Conservation (phyloP, 2,797 vertebrate species). For the Enteromius anoplus region DNA sequence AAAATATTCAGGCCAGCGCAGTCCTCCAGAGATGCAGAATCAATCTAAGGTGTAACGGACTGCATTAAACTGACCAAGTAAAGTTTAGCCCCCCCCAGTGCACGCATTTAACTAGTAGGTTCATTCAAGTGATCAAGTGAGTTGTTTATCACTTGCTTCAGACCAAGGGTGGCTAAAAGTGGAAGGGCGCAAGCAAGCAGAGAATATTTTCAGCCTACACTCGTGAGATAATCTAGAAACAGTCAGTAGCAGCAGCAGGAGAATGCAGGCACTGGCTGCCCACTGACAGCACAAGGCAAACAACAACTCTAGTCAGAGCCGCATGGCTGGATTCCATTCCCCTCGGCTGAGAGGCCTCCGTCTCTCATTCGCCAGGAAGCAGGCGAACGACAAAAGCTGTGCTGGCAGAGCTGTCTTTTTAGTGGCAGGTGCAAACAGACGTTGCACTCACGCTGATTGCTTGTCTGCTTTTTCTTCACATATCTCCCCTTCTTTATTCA, state of each 20-base stretch:
- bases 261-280: constrained; percentile 34
- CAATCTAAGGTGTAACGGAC: background rate
- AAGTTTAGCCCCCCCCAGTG: background rate
- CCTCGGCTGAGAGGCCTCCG: constrained; percentile 27
- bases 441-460: constrained; percentile 37
- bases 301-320: constrained; percentile 54
- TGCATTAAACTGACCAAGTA: background rate
- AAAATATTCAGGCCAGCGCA: constrained; percentile 3
- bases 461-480: constrained; percentile 32
- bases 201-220: constrained; percentile 39
- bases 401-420: constrained; percentile 37
- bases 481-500: constrained; percentile 11
- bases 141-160: constrained; percentile 12
- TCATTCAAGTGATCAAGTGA: constrained; percentile 1
- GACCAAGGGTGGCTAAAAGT: constrained; percentile 9
- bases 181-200: background rate
- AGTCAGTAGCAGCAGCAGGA: constrained; percentile 43
- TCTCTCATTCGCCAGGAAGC: constrained; percentile 26
- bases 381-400: constrained; percentile 31
- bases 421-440: constrained; percentile 44
- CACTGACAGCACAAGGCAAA: constrained; percentile 54
- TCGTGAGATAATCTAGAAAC: constrained; percentile 47
- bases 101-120: background rate
- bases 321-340: constrained; percentile 62
- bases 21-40: constrained; percentile 21